Evolutionary conservation across 2,888 invertebrate genomes (phyloP), one percentile per base, ranked within the genome.

Genomic region (Lithophane ornitopus): DNA sequence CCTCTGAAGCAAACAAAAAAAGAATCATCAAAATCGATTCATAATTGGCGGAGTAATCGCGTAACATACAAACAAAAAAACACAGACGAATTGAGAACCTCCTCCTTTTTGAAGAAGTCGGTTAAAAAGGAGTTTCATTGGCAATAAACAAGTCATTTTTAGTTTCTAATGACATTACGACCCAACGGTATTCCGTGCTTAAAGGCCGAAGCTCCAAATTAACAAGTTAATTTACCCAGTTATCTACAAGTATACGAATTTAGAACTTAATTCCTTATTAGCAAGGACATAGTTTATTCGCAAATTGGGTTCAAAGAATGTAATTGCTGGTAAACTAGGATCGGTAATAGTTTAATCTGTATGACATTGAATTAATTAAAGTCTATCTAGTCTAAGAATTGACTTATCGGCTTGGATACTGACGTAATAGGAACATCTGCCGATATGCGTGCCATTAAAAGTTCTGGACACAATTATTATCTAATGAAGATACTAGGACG

Each of bases 301-400:
- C 49, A 22, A 66, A 62, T 61, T 44, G 12, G 11, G 19, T 26
- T 78, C 16, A 61, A 11, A 76, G 3, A 52, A 26, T 52, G 12
- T 49, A 41, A 58, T 58, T 39, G 4, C 14, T 52, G 41, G 49
- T 68, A 12, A 34, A 74, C 44, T 54, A 46, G 44, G 16, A 28
- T n/a, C 28, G n/a, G 34, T 69, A 49, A 52, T 78, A 78, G 16
- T 74, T 59, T 34, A 78, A 78, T 59, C 34, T 69, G 26, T 34
- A 78, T 61, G 70, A 22, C 69, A 61, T 69, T 69, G 78, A 26
- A 78, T 61, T 59, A 44, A 78, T 76, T 79, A 22, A 46, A 73
- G 12, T 26, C 7, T 39, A 46, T 66, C 4, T 66, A 12, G 59
- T 49, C 28, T 49, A 19, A 41, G 44, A 76, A 9, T 69, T 44